These are phyloP conservation scores for Carlito syrichta DNA, from an alignment of 2,113 vertebrate genomes.

Conservation along the genomic window DNA sequence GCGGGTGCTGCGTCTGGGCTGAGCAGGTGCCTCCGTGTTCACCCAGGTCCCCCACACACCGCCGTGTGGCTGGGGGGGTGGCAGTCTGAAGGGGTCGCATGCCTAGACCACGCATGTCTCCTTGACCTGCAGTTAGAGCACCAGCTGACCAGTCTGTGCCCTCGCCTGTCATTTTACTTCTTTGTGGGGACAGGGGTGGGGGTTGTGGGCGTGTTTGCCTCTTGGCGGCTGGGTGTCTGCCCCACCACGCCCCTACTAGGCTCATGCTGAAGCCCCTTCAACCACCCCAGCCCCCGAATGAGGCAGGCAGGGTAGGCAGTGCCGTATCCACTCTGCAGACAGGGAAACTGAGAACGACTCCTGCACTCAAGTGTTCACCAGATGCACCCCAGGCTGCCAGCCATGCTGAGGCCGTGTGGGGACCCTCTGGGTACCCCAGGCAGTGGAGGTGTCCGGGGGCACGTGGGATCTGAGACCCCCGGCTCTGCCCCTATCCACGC, in stretches of 20 bases:
- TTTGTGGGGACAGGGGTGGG: not conserved
- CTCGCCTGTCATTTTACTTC: not conserved
- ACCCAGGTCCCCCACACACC: accelerated
- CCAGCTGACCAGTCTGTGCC: not conserved
- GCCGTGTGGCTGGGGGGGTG: not conserved
- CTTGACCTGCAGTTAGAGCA: not conserved
- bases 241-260: not conserved
- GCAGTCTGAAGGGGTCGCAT: not conserved
- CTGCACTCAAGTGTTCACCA: accelerated
- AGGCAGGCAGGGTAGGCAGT: not conserved
- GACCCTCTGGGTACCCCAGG: not conserved
- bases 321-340: not conserved
- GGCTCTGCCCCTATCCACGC: not conserved
- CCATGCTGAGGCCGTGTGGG: not conserved
- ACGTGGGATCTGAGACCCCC: not conserved
- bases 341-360: not conserved
- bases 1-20: not conserved
- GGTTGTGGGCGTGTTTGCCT: not conserved
- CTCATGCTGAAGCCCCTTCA: not conserved
- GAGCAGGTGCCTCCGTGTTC: no score
- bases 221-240: not conserved
- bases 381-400: not conserved
- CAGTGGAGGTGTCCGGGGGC: not conserved
- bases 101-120: not conserved
- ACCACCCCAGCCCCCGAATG: not conserved